Base-by-base conservation (phyloP, 1,140 invertebrate species). In the Goniozus legneri region DNA sequence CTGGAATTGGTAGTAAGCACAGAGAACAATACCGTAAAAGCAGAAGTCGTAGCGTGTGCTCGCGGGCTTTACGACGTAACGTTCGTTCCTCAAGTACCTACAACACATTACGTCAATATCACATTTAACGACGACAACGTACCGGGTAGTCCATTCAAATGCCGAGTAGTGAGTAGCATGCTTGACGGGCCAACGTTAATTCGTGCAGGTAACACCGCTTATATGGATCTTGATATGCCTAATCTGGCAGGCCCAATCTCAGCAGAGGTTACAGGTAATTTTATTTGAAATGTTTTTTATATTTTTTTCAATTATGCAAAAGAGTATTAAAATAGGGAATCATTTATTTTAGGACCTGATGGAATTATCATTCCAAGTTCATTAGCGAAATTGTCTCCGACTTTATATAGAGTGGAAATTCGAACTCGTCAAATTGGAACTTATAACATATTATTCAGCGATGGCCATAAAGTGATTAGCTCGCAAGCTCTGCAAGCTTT, bases 91-190 rank as follows among this genome's bases (percentile, higher is more conserved):
- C 86, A 91, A 67, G 90, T 93, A 35, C 80, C 86, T 8, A 87
- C 89, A 43, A 82, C 91, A 3, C 96, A 99, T 76, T 94, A 87
- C 64, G 91, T 98, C 3, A 95, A 94, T 60, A 95, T 98, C 45
- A 93, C 90, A 7, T 98, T 98, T 73, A 98, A 98, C 63, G 94
- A 96, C 52, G 89, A 95, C 61, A 82, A 89, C 43, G 89, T 97
- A 8, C 89, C 90, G 54, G 81, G 92, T 16, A 94, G 89, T 72
- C 93, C 94, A 14, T 95, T 95, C 71, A 85, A 89, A 56, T 86
- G 87, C 60, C 69, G 74, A 14, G 48, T 84, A 48, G 27, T 77
- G 60, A 50, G 67, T 65, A 48, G 73, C 52, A 76, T 56, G 52
- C 67, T 69, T 53, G 79, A 76, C 47, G 78, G 61, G 54, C 77